Percentiles rank a stretch among this genome's conserved stretches.
phyloP scores from a whole-genome alignment of 2,888 invertebrate species.

The Folsomia candida region DNA sequence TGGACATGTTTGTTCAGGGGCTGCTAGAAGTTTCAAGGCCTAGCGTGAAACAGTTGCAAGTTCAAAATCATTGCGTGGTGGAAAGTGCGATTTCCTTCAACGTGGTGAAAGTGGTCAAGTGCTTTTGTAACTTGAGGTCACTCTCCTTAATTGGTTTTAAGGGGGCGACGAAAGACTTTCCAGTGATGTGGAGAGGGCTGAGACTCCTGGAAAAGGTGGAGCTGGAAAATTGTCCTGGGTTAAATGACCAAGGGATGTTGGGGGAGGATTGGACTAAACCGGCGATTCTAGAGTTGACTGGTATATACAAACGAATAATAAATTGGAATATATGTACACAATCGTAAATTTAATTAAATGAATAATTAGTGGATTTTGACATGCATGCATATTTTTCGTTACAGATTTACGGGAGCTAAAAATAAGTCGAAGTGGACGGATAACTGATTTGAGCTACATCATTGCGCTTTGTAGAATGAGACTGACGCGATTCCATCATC shows the following conservation, averaged over 20 bases:
- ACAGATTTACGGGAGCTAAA: neutral
- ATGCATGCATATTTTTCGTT: too few relatives aligned
- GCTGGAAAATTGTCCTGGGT: neutral
- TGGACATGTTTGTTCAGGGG: constrained; percentile 2
- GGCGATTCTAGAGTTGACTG: neutral
- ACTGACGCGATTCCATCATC: neutral
- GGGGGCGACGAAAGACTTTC: neutral
- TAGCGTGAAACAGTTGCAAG: neutral
- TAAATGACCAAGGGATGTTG: neutral
- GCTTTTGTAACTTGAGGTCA: neutral
- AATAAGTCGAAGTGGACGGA: neutral
- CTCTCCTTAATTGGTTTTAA: neutral
- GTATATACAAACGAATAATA: neutral
- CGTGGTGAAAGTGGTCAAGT: neutral
- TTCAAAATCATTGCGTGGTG: neutral
- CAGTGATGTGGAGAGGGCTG: neutral
- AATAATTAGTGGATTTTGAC: too few relatives aligned
- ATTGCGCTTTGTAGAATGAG: neutral
- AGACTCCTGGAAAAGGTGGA: neutral
- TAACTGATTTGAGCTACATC: neutral
- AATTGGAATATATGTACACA: neutral
- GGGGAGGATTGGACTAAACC: constrained; percentile 7
- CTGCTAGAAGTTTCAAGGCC: neutral
- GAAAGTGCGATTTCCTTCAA: neutral
- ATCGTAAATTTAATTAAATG: too few relatives aligned